Evolutionary conservation across 2,888 invertebrate species (phyloP), one percentile per base, ranked within the genome.

Genomic region (Petrolisthes cinctipes): DNA sequence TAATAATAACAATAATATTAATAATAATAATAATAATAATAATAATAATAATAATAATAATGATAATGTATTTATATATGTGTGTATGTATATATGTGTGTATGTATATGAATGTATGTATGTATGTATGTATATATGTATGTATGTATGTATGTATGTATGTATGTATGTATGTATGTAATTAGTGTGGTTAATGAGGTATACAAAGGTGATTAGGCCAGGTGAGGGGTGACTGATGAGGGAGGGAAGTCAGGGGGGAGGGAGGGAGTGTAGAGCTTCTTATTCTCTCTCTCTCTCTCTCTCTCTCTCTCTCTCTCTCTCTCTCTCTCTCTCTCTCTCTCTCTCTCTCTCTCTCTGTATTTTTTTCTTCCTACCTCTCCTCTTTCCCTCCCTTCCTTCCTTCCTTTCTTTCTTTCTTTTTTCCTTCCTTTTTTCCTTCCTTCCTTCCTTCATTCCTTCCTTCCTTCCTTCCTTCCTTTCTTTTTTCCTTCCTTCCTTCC

Each of bases 291-390:
- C 66, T 66, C 66, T 66, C 66, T 66, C 66, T 66, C 66, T 66
- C 66, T 66, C 66, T 66, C 66, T 66, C 20, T 78, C 78, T 78
- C 78, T 78, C 78, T 78, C 78, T 80, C 78, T 78, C 78, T 78
- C 78, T 78, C 78, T 78, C 78, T 78, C 78, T 78, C 53, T 80
- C 80, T 56, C 56, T 56, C 56, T 56, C 56, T 56, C 56, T 56
- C 78, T 78, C 78, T 78, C 78, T 78, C 78, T n/a, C n/a, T n/a
- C n/a, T n/a, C n/a, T n/a, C n/a, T n/a, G n/a, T n/a, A n/a, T n/a
- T n/a, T n/a, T n/a, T 78, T 37, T 78, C 78, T 78, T 37, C 37
- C 78, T 78, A 20, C 37, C 78, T 78, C 78, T 78, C 78, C 51
- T 51, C 51, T 51, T 78, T 51, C 51, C 78, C 3, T 14, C 51